phyloP scores from a whole-genome alignment of 2,113 vertebrate species.

The Sula dactylatra region DNA sequence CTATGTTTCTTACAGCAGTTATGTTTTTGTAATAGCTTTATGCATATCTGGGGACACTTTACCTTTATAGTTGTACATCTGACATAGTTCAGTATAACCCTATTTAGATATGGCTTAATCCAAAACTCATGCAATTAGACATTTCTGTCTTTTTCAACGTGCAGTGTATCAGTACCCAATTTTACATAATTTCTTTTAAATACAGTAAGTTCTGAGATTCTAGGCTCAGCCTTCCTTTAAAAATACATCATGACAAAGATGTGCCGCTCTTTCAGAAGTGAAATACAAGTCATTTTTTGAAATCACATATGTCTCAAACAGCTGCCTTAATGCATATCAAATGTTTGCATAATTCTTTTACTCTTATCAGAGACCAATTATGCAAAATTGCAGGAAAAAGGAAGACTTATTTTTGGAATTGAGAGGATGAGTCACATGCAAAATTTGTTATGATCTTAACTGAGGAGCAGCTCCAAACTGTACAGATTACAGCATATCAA shows the following conservation, averaged over 20 bases:
- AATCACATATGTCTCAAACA: slow-evolving; percentile 15
- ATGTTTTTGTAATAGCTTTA: neutral
- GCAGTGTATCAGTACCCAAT: neutral
- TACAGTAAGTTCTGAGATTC: neutral
- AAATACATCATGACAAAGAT: neutral
- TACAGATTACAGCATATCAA: neutral
- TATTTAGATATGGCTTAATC: neutral
- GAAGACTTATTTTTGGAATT: slow-evolving; percentile 39
- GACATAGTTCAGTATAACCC: neutral
- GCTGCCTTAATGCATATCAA: slow-evolving; percentile 2
- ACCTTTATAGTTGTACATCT: neutral
- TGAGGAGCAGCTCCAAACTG: neutral
- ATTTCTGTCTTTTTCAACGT: neutral
- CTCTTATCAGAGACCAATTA: slow-evolving; percentile 35
- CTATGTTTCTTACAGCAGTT: neutral
- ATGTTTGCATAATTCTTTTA: slow-evolving; percentile 13
- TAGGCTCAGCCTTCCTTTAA: neutral
- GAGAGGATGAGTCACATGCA: slow-evolving; percentile 36
- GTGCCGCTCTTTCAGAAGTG: neutral
- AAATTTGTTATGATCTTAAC: neutral
- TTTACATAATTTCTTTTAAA: neutral
- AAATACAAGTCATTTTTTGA: neutral
- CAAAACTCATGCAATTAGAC: neutral
- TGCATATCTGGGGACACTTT: neutral
- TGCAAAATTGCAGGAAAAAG: slow-evolving; percentile 35